Percentiles rank a stretch among this genome's conserved stretches.
Conservation (phyloP, 2,888 invertebrate species). For the Monochamus alternatus region DNA sequence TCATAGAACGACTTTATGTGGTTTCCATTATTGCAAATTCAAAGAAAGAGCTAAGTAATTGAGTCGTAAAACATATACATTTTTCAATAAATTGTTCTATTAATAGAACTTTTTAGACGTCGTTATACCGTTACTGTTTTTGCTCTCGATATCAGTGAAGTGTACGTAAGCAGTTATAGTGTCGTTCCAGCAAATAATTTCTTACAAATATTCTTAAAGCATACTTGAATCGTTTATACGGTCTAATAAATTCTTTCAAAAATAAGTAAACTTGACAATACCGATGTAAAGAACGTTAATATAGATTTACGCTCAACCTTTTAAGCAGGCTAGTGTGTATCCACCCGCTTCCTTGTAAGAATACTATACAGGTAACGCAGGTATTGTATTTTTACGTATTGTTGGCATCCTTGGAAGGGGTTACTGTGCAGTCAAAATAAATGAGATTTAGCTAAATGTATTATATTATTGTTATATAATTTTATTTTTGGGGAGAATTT, state of each 20-base stretch:
- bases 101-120: conserved; percentile 11
- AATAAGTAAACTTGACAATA: conserved; percentile 13
- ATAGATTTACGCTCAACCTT: neutral
- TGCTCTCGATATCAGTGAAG: neutral
- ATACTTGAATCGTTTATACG: conserved; percentile 12
- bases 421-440: too few species aligned
- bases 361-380: too few species aligned
- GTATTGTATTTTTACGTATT: too few species aligned
- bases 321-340: too few species aligned
- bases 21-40: neutral
- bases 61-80: neutral
- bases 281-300: neutral
- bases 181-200: conserved; percentile 22
- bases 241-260: neutral
- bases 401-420: too few species aligned
- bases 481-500: too few species aligned
- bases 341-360: too few species aligned
- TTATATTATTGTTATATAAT: too few species aligned
- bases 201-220: conserved; percentile 14
- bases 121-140: conserved; percentile 6
- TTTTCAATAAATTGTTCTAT: conserved; percentile 23
- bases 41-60: neutral
- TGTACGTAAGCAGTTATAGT: neutral
- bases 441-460: too few species aligned
- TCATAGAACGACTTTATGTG: neutral